A percentile compares a stretch with the other conserved stretches of the same genome.
Conservation (phyloP, 2,113 vertebrate genomes). For the Laticauda laticaudata region DNA sequence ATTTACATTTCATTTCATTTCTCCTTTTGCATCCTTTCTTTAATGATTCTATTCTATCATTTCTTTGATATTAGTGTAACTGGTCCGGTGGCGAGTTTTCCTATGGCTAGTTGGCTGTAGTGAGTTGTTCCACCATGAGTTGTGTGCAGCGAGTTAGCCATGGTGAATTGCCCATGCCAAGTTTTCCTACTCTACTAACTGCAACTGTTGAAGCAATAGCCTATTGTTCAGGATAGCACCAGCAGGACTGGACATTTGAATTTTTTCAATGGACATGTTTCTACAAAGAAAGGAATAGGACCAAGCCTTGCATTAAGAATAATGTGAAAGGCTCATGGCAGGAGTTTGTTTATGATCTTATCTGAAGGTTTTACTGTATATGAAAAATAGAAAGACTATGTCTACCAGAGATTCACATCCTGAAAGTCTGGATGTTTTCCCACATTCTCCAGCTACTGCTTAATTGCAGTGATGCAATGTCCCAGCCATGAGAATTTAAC, state of each 20-base stretch:
- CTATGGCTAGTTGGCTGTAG: too few relatives aligned
- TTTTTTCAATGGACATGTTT: background rate
- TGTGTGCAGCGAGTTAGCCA: too few relatives aligned
- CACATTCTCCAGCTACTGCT: background rate
- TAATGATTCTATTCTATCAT: too few relatives aligned
- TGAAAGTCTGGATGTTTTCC: background rate
- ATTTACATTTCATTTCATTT: too few relatives aligned
- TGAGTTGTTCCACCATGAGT: too few relatives aligned
- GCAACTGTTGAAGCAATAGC: background rate
- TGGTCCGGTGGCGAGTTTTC: too few relatives aligned
- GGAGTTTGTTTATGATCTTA: background rate
- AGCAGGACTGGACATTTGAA: background rate
- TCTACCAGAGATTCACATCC: background rate
- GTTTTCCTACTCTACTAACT: background rate
- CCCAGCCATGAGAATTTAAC: background rate
- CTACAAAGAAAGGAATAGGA: background rate
- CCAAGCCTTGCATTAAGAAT: background rate
- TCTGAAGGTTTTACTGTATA: background rate
- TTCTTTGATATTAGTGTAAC: too few relatives aligned
- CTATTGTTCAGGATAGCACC: background rate
- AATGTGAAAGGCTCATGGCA: background rate
- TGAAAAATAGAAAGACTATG: background rate
- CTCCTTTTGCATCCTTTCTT: too few relatives aligned
- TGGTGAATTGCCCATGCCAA: too few relatives aligned
- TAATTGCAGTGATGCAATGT: background rate